These are phyloP conservation scores for Pteronura brasiliensis DNA, from an alignment of 2,113 vertebrate species.

Conservation along the genomic window DNA sequence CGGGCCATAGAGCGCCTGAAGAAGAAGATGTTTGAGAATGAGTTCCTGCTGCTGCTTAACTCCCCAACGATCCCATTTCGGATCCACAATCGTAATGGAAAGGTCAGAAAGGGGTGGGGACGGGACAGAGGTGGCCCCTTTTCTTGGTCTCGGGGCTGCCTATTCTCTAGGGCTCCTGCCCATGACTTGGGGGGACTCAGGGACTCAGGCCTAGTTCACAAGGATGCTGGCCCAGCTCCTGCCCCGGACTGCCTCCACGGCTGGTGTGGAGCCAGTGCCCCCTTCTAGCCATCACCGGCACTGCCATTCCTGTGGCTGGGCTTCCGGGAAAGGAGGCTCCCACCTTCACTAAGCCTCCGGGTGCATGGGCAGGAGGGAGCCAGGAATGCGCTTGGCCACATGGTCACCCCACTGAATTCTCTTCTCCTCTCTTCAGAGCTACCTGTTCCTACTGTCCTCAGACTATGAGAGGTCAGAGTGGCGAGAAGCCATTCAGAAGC, in stretches of 20 bases:
- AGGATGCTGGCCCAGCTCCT: neutral
- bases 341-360: neutral
- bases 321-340: neutral
- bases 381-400: neutral
- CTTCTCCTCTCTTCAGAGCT: constrained; percentile 86
- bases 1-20: constrained; percentile 94
- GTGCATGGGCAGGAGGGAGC: neutral
- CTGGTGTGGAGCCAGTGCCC: neutral
- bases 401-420: neutral
- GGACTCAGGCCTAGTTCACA: neutral
- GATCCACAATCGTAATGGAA: constrained; percentile 96
- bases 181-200: neutral
- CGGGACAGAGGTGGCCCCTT: neutral
- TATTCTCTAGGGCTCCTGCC: neutral
- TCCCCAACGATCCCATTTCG: constrained; percentile 97
- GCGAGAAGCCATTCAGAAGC: constrained; percentile 96
- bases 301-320: neutral
- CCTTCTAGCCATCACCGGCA: constrained; percentile 7
- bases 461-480: constrained; percentile 98
- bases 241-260: neutral
- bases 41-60: constrained; percentile 95
- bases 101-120: constrained; percentile 83
- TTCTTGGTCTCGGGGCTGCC: neutral
- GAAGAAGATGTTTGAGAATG: constrained; percentile 99
- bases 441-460: constrained; percentile 94